Evolutionary conservation across 2,113 vertebrate genomes (phyloP).

Genomic region (Pardalotus punctatus): DNA sequence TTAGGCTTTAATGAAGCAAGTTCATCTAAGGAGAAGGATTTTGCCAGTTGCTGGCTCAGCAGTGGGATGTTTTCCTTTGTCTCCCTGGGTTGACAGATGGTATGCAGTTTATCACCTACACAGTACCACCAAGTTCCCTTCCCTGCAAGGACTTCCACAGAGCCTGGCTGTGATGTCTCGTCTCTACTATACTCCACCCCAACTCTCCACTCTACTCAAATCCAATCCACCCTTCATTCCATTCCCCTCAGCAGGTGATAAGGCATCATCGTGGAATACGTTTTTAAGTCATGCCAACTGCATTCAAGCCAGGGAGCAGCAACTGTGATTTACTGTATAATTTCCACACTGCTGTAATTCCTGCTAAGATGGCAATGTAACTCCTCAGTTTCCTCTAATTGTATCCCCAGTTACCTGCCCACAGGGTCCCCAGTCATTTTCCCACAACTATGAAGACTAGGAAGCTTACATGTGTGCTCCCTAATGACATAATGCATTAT

Average conservation of each 20-base stretch:
- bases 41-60: not conserved
- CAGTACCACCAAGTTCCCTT: not conserved
- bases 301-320: not conserved
- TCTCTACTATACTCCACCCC: too few relatives aligned
- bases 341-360: not conserved
- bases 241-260: not conserved
- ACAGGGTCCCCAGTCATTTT: fast-evolving
- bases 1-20: not conserved
- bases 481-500: not conserved
- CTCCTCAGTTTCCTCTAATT: not conserved
- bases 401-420: not conserved
- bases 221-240: not conserved
- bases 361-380: not conserved
- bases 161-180: too few relatives aligned
- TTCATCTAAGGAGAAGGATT: not conserved
- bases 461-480: not conserved
- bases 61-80: not conserved
- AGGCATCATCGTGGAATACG: fast-evolving
- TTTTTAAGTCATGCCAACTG: not conserved
- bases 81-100: not conserved
- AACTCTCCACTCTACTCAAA: too few relatives aligned
- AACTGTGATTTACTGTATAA: not conserved
- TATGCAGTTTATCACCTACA: not conserved
- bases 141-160: not conserved
- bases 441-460: not conserved